A percentile compares a stretch with the other conserved stretches of the same genome.
Evolutionary conservation across 2,797 vertebrate genomes (phyloP).

Genomic region (Cyprinodon diabolis): DNA sequence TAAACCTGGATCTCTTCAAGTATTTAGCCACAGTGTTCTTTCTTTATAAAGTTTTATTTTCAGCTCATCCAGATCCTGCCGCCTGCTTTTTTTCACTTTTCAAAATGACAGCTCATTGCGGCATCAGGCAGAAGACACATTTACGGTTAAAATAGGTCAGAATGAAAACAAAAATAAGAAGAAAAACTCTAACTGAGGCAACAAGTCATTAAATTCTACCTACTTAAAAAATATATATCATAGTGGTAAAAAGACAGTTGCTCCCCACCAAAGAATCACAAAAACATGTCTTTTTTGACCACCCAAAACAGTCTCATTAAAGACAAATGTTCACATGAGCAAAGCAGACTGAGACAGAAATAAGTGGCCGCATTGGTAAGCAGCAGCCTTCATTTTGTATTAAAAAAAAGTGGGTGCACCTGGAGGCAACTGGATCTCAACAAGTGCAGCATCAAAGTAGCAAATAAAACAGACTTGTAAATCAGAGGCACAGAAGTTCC

Average conservation of each 20-base stretch:
- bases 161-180: background rate
- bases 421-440: conserved; percentile 16
- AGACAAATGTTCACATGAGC: conserved; percentile 32
- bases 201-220: conserved; percentile 41
- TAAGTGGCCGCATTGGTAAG: conserved; percentile 6
- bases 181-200: conserved; percentile 17
- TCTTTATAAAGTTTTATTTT: background rate
- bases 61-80: background rate
- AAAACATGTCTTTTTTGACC: conserved; percentile 32
- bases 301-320: conserved; percentile 33
- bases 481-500: conserved; percentile 53
- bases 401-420: conserved; percentile 19
- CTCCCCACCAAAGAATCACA: conserved; percentile 33
- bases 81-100: background rate
- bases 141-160: conserved; percentile 10
- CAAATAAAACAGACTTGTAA: conserved; percentile 69
- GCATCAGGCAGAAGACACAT: conserved; percentile 1
- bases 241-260: conserved; percentile 32
- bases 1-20: conserved; percentile 21
- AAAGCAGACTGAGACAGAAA: conserved; percentile 28
- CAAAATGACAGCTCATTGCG: conserved; percentile 2
- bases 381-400: conserved; percentile 40
- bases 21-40: background rate
- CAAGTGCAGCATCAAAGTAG: conserved; percentile 53
- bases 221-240: conserved; percentile 21